Conservation (phyloP, 2,113 vertebrate species). For the Gnathonemus longibarbis region DNA sequence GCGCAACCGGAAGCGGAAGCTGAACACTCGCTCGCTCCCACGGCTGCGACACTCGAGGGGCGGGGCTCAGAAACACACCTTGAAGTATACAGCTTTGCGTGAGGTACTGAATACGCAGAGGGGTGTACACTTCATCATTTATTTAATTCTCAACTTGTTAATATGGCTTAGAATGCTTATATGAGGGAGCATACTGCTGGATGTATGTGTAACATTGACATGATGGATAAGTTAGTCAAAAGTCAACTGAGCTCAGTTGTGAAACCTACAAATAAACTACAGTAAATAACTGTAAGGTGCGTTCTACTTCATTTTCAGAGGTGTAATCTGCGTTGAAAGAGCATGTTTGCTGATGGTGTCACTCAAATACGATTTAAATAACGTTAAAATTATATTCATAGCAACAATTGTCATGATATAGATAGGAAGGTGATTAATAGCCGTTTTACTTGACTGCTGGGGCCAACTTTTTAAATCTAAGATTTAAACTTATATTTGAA, state of each 20-base stretch:
- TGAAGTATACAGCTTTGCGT: background rate
- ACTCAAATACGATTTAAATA: background rate
- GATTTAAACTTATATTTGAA: background rate
- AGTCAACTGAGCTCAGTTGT: background rate
- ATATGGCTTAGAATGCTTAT: background rate
- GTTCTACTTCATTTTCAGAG: background rate
- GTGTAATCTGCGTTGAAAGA: background rate
- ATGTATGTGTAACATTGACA: background rate
- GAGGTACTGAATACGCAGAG: background rate
- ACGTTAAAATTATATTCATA: background rate
- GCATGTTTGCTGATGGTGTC: background rate
- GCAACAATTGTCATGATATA: background rate
- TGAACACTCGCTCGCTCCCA: background rate
- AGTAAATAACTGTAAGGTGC: background rate
- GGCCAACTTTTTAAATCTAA: background rate
- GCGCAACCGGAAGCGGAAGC: constrained; percentile 14
- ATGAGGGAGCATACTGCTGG: background rate
- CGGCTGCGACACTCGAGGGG: background rate
- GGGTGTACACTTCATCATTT: background rate
- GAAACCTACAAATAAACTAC: background rate
- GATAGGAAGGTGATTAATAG: background rate
- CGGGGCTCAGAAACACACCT: background rate
- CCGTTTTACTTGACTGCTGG: background rate
- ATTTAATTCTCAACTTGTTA: background rate
- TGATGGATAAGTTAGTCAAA: background rate